Conservation (phyloP, 1,140 invertebrate species). For the Belonocnema kinseyi region DNA sequence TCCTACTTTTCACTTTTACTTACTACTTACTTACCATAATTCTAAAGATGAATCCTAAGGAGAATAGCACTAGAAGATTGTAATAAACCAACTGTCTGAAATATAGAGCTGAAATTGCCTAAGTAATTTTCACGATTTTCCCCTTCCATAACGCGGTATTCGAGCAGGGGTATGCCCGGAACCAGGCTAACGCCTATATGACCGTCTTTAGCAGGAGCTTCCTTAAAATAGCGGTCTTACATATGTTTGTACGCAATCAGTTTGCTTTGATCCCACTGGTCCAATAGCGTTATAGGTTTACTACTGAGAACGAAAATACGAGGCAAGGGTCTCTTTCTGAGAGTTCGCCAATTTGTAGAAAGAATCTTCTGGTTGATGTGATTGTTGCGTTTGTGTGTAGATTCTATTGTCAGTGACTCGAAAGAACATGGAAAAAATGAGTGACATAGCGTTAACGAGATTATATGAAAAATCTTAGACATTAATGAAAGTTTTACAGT, state of each 20-base stretch:
- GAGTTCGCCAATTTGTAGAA: too few species aligned
- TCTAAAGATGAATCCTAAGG: slow-evolving; percentile 23
- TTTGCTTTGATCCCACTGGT: background rate
- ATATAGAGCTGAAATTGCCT: slow-evolving; percentile 70
- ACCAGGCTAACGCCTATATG: slow-evolving; percentile 65
- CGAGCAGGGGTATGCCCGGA: slow-evolving; percentile 61
- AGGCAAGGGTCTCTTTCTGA: too few species aligned
- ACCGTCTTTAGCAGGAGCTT: slow-evolving; percentile 71
- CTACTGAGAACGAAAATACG: too few species aligned
- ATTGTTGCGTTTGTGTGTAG: too few species aligned
- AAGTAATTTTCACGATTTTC: slow-evolving; percentile 68
- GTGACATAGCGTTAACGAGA: too few species aligned
- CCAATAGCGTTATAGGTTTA: background rate
- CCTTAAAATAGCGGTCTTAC: slow-evolving; percentile 53
- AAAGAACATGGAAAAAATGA: too few species aligned
- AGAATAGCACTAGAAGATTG: slow-evolving; percentile 70
- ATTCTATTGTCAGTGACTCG: too few species aligned
- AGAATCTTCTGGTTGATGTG: too few species aligned
- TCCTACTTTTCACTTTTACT: background rate
- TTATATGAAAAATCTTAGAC: too few species aligned
- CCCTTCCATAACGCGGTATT: slow-evolving; percentile 55
- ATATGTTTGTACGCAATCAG: background rate
- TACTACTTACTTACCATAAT: slow-evolving; percentile 32
- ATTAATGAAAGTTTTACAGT: too few species aligned
- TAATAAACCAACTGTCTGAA: slow-evolving; percentile 71